Evolutionary conservation across 2,113 vertebrate species (phyloP), one percentile per base, ranked within the genome.

Genomic region (Phyllopteryx taeniolatus): DNA sequence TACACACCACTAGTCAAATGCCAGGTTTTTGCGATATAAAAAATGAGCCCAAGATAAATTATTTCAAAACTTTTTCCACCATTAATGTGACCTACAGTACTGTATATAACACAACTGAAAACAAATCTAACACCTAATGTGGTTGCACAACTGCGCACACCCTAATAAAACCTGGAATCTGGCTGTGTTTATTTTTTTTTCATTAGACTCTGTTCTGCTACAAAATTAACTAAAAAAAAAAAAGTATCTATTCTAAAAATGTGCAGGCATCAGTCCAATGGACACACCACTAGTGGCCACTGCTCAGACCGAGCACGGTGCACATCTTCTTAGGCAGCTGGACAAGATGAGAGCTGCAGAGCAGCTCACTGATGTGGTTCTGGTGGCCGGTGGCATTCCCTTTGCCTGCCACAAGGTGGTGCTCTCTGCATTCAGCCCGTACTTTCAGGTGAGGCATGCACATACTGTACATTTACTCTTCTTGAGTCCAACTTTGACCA

Each of bases 381-480:
- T 98, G 8, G 79, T 96, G 10, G 94, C 94, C 1, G 95, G 95
- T 72, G 95, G 89, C 9, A 82, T 94, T 82, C 79, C 78, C 33
- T 97, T 97, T 77, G 91, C 92, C 6, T 98, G 96, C 91, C 96
- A 98, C 87, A 93, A 93, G 68, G 86, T 95, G 73, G 92, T 98
- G 56, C 89, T 98, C 70, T 94, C 94, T 71, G 94, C 95, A 4
- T 98, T 96, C 80, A 97, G 96, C 46, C 94, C 94, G 31, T 98
- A 96, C 71, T 98, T 98, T 88, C 94, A 89, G 84, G 95, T 88
- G 59, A 68, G 1, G 15, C 53, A 31, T 43, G 27, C 8, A 51
- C 20, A 27, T 3, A 4, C 4, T 51, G 10, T 51, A 51, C 47
- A 1, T 51, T 51, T 51, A 51, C 15, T 5, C 47, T 19, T 1